Percentiles rank a stretch among this genome's conserved stretches.
phyloP scores from a whole-genome alignment of 2,113 vertebrate species.

The Spea bombifrons region DNA sequence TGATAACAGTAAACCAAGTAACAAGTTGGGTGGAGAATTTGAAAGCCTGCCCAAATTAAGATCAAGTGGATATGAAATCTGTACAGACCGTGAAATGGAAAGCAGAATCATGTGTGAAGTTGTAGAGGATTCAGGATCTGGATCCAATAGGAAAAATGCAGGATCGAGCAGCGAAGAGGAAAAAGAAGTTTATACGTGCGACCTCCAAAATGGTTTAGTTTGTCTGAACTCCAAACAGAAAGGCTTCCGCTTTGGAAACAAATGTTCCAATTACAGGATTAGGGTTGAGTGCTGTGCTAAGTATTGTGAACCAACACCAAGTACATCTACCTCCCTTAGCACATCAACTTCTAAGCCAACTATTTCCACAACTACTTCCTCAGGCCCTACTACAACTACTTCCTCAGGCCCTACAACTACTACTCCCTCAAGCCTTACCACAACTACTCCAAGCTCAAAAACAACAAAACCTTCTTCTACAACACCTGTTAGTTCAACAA shows the following conservation, averaged over 20 bases:
- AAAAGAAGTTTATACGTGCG: neutral
- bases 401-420: neutral
- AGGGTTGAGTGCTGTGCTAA: conserved; percentile 8
- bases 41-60: neutral
- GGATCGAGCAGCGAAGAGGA: neutral
- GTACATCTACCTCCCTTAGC: neutral
- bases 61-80: neutral
- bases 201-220: neutral
- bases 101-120: neutral
- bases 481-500: neutral
- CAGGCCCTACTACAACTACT: neutral
- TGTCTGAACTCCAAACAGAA: neutral
- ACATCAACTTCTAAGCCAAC: neutral
- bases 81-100: neutral
- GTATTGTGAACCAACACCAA: neutral
- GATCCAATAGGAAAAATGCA: neutral
- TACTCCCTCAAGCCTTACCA: neutral
- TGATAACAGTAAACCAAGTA: neutral
- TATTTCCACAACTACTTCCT: neutral
- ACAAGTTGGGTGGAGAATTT: neutral
- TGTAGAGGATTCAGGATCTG: too few relatives aligned
- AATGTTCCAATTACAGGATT: conserved; percentile 4
- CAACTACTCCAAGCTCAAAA: neutral
- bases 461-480: neutral
- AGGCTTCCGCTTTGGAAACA: neutral